Evolutionary conservation across 1,140 invertebrate genomes (phyloP), one percentile per base, ranked within the genome.

Genomic region (Macrostomum lignano): DNA sequence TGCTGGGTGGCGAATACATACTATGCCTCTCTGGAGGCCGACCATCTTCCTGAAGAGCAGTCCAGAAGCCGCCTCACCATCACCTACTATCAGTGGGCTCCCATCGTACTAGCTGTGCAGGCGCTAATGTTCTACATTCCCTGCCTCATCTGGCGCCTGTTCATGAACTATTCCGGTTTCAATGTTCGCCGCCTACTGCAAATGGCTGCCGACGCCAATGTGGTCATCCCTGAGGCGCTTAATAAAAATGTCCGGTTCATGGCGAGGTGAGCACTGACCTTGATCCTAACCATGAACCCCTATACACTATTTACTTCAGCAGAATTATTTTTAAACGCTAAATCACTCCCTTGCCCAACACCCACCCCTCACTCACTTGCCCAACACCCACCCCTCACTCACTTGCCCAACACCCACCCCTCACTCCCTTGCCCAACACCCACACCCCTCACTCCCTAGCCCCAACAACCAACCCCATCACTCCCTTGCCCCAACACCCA

Each of bases 11-110:
- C 52, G 28, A 58, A 59, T 41, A 60, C 55, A 4, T 61, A 60
- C 39, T 62, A 54, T 41, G 48, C 61, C 25, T 43, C 45, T 10
- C 43, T 48, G 36, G 40, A 49, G 21, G 42, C 46, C 1, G 35
- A 36, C 10, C 49, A 56, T 17, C 51, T 51, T 1, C 41, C 42
- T 13, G 41, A 48, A 36, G 41, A 44, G 17, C 31, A 42, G 23
- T 38, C 44, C 13, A 36, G 43, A 3, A 38, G 42, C 29, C 45
- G 48, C 17, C 46, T 45, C 23, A 23, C 46, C 44, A 33, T 33
- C 14, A 13, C 41, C 11, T 62, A 62, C 40, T 62, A 62, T 39
- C 58, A 61, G 42, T 58, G 53, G 58, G 53, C 55, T 0, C 58
- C 58, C 1, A 46, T 61, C 20, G 52, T 61, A 19, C 41, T 61